Conservation (phyloP, 1,140 invertebrate genomes). For the Diachasma alloeum region DNA sequence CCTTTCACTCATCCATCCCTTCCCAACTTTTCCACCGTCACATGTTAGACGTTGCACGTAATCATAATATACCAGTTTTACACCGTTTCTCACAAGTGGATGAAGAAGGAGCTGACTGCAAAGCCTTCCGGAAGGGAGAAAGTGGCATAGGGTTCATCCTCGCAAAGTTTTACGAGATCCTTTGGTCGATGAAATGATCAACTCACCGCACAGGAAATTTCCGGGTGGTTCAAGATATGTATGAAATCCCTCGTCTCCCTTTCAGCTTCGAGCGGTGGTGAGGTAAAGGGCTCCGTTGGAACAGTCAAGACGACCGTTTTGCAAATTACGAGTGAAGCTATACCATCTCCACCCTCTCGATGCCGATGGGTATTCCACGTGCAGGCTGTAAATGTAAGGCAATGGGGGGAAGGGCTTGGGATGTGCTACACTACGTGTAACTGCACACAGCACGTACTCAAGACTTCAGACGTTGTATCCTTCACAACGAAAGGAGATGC, state of each 20-base stretch:
- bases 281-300: not conserved
- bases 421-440: not conserved
- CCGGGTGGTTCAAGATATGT: not conserved
- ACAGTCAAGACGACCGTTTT: not conserved
- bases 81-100: not conserved
- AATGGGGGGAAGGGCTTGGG: not conserved
- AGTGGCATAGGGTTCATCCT: not conserved
- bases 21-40: not conserved
- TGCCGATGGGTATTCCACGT: not conserved
- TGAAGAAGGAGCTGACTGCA: not conserved
- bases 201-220: not conserved
- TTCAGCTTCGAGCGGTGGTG: not conserved
- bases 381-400: slow-evolving; percentile 5
- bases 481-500: not conserved
- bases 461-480: not conserved
- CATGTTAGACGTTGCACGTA: not conserved
- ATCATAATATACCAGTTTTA: not conserved
- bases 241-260: not conserved
- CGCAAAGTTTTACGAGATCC: slow-evolving; percentile 21
- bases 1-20: not conserved
- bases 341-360: not conserved
- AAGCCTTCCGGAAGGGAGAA: not conserved
- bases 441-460: not conserved
- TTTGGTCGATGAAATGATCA: slow-evolving; percentile 20
- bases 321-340: not conserved